Evolutionary conservation across 2,888 invertebrate species (phyloP).

Genomic region (Cynaeus angustus): DNA sequence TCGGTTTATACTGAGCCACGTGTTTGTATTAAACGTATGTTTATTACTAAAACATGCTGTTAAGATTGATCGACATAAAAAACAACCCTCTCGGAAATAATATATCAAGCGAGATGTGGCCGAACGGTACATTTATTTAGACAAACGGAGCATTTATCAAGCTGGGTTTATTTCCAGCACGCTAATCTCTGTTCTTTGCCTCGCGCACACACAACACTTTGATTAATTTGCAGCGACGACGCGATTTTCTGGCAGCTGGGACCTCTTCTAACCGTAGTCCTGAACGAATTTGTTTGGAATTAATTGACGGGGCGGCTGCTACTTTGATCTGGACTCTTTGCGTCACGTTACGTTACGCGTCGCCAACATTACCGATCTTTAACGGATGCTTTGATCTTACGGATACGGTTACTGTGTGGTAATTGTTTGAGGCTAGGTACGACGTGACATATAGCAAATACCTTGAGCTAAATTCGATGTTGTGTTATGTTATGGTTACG

Average conservation of each 20-base stretch:
- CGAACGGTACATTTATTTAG: conserved; percentile 67
- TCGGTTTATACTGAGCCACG: conserved; percentile 56
- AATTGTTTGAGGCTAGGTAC: not conserved
- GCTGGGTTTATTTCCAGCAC: conserved; percentile 63
- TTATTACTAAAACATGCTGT: conserved; percentile 60
- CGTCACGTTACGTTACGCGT: conserved; percentile 30
- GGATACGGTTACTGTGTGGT: conserved; percentile 3
- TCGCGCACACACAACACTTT: conserved; percentile 53
- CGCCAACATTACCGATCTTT: not conserved
- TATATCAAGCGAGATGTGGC: conserved; percentile 66
- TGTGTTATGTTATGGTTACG: too few relatives aligned
- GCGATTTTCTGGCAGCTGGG: conserved; percentile 43
- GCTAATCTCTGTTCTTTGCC: conserved; percentile 62
- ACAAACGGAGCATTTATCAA: conserved; percentile 68
- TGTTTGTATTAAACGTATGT: conserved; percentile 64
- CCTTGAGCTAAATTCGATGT: not conserved
- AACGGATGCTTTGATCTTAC: conserved; percentile 17
- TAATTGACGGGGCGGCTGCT: conserved; percentile 28
- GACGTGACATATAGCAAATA: not conserved
- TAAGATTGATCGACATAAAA: conserved; percentile 63
- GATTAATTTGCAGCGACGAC: conserved; percentile 53
- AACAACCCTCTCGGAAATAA: conserved; percentile 67
- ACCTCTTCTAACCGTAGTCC: conserved; percentile 11
- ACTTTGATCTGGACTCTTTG: conserved; percentile 31
- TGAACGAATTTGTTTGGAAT: conserved; percentile 39